Base-by-base conservation (phyloP, 2,888 invertebrate genomes). In the Hirtodrosophila histrioides region DNA sequence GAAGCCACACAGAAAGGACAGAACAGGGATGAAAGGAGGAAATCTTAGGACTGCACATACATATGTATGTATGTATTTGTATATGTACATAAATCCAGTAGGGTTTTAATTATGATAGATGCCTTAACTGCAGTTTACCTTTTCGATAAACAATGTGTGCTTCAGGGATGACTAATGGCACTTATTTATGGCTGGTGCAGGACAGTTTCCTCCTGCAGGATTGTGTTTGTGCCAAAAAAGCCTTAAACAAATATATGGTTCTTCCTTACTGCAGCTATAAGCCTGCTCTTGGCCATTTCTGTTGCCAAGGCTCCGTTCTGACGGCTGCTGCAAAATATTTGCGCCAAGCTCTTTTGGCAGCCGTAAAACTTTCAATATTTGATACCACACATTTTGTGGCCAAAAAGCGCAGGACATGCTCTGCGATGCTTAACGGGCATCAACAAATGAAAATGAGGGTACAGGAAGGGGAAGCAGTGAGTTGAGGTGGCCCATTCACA, bases 291-390 rank as follows among this genome's bases (percentile, higher is more conserved):
- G 17, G 17, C 17, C n/a, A n/a, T n/a, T 39, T 24, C 27, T 40
- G 69, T 58, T 85, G 81, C 76, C 81, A 81, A 81, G 68, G 49
- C 37, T 53, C 43, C 35, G 5, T 46, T 43, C 35, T 57, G 54
- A 41, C 31, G 45, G 51, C 39, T 35, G 24, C 36, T 29, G 12
- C 37, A 43, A 61, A 63, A 70, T 64, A 54, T 74, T 62, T 73
- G 49, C 58, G 31, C 29, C 56, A 12, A 36, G 12, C 53, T 39
- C 48, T 53, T 57, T 63, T 69, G 70, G 73, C 78, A 66, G 62
- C 46, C 79, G 45, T 58, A 65, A 69, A 79, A 71, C 49, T 71
- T 86, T 83, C 77, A 82, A 82, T 82, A 82, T 86, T 86, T 82
- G 73, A 72, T 76, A 74, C 51, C 51, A 33, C 35, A 66, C 39